Evolutionary conservation across 2,113 vertebrate genomes (phyloP).

Genomic region (Dicrurus megarhynchus): DNA sequence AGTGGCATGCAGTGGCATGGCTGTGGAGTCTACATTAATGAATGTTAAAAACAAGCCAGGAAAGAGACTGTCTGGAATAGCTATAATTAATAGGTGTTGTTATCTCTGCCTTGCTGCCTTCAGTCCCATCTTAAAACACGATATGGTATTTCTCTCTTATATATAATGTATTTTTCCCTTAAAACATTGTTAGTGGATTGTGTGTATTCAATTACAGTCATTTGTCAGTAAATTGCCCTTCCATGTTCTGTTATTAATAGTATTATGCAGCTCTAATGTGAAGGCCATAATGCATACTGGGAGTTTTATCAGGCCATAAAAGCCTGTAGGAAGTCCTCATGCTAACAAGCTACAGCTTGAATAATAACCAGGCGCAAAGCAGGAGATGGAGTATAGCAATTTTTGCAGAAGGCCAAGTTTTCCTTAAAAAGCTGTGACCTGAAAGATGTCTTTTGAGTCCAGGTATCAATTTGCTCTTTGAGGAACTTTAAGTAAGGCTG

Average conservation of each 20-base stretch:
- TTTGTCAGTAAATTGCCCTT: neutral
- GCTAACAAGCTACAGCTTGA: neutral
- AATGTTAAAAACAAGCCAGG: neutral
- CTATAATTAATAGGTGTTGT: neutral
- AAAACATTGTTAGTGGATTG: neutral
- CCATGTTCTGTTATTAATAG: neutral
- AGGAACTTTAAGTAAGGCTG: neutral
- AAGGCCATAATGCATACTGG: neutral
- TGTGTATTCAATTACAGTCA: neutral
- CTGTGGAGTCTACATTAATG: neutral
- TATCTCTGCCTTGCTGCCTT: neutral
- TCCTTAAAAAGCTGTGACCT: neutral
- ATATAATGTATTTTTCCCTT: neutral
- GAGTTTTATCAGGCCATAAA: neutral
- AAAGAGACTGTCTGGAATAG: neutral
- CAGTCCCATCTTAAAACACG: neutral
- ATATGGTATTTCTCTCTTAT: neutral
- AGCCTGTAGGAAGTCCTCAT: neutral
- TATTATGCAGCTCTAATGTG: neutral
- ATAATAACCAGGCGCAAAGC: neutral
- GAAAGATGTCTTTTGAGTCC: neutral
- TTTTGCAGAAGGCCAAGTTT: neutral
- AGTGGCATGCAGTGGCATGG: neutral
- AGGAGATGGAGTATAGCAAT: neutral
- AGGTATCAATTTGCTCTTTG: neutral